Conservation (phyloP, 2,113 vertebrate species). For the Enhydra lutris region DNA sequence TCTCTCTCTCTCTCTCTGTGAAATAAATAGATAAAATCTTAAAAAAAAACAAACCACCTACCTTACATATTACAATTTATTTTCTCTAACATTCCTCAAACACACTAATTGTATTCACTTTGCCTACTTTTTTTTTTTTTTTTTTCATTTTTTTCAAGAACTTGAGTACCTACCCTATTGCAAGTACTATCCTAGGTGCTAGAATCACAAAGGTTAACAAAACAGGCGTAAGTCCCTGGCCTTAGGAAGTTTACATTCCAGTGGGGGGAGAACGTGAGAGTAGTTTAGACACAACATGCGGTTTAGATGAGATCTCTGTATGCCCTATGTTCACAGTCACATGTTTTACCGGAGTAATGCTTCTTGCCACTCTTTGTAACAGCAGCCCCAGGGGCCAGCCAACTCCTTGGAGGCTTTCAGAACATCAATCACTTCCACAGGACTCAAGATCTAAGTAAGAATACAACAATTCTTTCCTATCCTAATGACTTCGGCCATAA, state of each 20-base stretch:
- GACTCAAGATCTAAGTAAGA: not conserved
- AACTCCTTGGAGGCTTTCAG: not conserved
- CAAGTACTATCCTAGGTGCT: not conserved
- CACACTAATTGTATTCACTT: not conserved
- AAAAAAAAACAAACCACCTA: not conserved
- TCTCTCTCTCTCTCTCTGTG: too few relatives aligned
- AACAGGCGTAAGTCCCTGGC: not conserved
- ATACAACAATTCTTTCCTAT: not conserved
- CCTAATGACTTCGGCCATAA: not conserved
- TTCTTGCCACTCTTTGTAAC: not conserved
- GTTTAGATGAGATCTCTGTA: not conserved
- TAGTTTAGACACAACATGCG: not conserved
- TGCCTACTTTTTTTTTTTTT: not conserved
- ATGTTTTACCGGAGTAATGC: not conserved
- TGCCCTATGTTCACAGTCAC: not conserved
- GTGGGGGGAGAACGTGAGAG: not conserved
- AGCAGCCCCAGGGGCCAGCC: not conserved
- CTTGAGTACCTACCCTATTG: not conserved
- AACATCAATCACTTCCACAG: not conserved
- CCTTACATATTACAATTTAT: not conserved
- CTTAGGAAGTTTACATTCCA: not conserved
- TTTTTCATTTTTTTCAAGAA: not conserved
- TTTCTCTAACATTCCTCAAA: not conserved
- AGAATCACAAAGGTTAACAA: not conserved
- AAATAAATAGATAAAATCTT: too few relatives aligned